phyloP scores from a whole-genome alignment of 2,888 invertebrate species.

The Halocaridina rubra region DNA sequence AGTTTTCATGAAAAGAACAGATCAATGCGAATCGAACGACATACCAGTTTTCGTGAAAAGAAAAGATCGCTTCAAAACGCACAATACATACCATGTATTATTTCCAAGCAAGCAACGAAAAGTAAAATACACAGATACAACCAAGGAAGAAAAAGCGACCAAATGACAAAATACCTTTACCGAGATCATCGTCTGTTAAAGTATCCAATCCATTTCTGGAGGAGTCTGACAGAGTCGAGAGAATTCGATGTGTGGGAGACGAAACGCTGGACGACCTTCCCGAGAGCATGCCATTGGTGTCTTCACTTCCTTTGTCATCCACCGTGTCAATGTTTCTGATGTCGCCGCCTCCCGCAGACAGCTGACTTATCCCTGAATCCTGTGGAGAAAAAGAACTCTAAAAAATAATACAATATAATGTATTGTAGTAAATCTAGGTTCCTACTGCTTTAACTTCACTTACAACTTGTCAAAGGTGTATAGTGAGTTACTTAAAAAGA shows the following conservation, averaged over 20 bases:
- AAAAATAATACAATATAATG: too few relatives aligned
- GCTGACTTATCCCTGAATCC: slow-evolving; percentile 90
- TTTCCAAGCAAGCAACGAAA: slow-evolving; percentile 1
- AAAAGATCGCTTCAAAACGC: too few relatives aligned
- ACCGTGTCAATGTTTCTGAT: slow-evolving; percentile 66
- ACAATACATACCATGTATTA: too few relatives aligned
- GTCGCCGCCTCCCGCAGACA: slow-evolving; percentile 74
- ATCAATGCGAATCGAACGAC: too few relatives aligned
- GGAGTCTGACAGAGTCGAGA: slow-evolving; percentile 53
- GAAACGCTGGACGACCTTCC: slow-evolving; percentile 61
- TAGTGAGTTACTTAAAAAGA: too few relatives aligned
- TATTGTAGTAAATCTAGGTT: too few relatives aligned
- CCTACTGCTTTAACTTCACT: too few relatives aligned
- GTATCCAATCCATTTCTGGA: slow-evolving; percentile 60
- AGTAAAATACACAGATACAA: background rate
- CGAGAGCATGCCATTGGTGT: slow-evolving; percentile 53
- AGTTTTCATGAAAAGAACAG: too few relatives aligned
- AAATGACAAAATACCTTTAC: slow-evolving; percentile 43
- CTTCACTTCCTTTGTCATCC: slow-evolving; percentile 41
- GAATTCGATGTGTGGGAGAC: slow-evolving; percentile 58
- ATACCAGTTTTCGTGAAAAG: too few relatives aligned
- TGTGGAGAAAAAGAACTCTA: slow-evolving; percentile 73
- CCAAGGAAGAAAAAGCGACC: slow-evolving; percentile 30
- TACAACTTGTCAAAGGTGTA: too few relatives aligned
- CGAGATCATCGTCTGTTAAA: slow-evolving; percentile 61